phyloP scores from a whole-genome alignment of 1,140 invertebrate species.

The Asbolus verrucosus region DNA sequence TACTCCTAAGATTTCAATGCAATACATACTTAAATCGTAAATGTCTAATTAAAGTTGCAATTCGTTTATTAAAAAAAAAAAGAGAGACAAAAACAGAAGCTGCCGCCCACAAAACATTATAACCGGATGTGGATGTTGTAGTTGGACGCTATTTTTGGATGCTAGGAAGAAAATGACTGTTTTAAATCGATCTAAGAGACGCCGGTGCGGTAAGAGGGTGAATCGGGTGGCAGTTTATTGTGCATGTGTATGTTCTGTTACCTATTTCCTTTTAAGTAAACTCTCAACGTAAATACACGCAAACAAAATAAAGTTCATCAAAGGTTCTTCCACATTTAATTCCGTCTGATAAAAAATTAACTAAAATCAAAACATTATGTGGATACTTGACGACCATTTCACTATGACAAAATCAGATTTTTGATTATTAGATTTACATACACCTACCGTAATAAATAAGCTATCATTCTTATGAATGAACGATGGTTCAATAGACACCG shows the following conservation, averaged over 20 bases:
- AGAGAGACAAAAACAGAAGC: conserved; percentile 7
- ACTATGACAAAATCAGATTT: too few species aligned
- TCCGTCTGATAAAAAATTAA: conserved; percentile 4
- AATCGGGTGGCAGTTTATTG: conserved; percentile 27
- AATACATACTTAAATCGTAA: not conserved
- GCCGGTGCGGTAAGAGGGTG: conserved; percentile 26
- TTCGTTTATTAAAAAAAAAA: conserved; percentile 20
- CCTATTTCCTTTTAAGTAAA: conserved; percentile 19
- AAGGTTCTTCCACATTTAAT: not conserved
- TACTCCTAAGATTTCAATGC: too few species aligned
- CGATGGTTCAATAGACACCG: conserved; percentile 18
- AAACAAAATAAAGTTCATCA: conserved; percentile 28
- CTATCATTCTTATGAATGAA: conserved; percentile 27
- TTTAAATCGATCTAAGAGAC: conserved; percentile 34
- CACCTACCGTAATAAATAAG: too few species aligned
- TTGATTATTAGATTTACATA: too few species aligned
- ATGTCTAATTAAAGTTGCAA: not conserved
- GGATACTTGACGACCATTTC: too few species aligned
- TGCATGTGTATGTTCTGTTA: conserved; percentile 25
- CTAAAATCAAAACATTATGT: not conserved
- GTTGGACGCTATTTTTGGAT: conserved; percentile 43
- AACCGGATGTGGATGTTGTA: conserved; percentile 45
- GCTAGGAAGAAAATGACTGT: conserved; percentile 30
- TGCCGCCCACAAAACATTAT: conserved; percentile 30
- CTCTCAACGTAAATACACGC: conserved; percentile 11